Evolutionary conservation across 1,140 invertebrate species (phyloP).

Genomic region (Zaprionus taronus): DNA sequence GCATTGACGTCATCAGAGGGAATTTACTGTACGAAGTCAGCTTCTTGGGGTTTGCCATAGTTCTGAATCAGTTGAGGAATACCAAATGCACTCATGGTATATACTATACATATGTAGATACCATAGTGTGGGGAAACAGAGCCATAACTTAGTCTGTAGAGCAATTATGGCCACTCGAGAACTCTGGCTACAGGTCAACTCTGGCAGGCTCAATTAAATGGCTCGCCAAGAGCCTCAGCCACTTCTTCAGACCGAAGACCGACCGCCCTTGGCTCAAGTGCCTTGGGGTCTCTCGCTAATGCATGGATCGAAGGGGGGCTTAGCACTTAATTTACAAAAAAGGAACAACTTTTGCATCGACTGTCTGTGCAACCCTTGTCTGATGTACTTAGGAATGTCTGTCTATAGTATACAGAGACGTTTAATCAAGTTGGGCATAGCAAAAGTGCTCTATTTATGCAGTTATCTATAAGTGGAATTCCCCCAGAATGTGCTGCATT

Average conservation of each 20-base stretch:
- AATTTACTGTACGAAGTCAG: neutral
- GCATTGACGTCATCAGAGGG: neutral
- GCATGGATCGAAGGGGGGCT: constrained; percentile 2
- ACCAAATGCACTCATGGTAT: neutral
- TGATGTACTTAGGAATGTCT: constrained; percentile 36
- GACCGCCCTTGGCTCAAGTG: constrained; percentile 32
- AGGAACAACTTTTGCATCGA: constrained; percentile 59
- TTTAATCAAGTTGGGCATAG: constrained; percentile 41
- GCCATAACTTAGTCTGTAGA: constrained; percentile 6
- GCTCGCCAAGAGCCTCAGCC: constrained; percentile 29
- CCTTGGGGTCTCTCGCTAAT: constrained; percentile 9
- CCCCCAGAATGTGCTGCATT: constrained; percentile 26
- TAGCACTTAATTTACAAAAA: constrained; percentile 16
- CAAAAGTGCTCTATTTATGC: constrained; percentile 8
- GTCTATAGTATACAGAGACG: constrained; percentile 45
- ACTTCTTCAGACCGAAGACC: neutral
- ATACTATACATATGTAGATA: neutral
- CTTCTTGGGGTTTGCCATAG: neutral
- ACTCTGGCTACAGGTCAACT: constrained; percentile 59
- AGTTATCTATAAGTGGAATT: constrained; percentile 29
- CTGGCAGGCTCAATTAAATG: constrained; percentile 69
- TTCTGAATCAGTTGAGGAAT: neutral
- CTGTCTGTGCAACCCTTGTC: constrained; percentile 7
- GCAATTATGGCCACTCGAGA: constrained; percentile 68
- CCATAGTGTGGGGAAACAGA: neutral